These are phyloP conservation scores for Pholis gunnellus DNA, from an alignment of 2,113 vertebrate genomes.

Conservation along the genomic window DNA sequence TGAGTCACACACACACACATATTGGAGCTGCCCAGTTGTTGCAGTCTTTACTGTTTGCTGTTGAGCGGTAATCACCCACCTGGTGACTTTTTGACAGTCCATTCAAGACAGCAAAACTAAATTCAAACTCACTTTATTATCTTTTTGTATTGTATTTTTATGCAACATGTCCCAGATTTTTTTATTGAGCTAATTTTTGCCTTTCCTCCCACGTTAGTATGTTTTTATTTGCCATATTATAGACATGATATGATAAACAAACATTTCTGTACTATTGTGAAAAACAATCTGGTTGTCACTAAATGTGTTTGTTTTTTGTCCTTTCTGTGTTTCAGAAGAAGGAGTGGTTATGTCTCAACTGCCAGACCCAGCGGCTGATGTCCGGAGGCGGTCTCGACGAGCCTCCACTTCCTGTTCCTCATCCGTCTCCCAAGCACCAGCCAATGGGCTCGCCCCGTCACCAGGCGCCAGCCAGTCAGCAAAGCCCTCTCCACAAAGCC, in stretches of 20 bases:
- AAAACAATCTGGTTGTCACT: background rate
- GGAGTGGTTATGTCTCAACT: constrained; percentile 99
- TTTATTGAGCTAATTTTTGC: background rate
- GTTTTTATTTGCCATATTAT: background rate
- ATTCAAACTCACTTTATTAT: background rate
- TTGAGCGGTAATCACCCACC: background rate
- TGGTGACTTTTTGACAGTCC: background rate
- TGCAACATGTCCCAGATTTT: too few species aligned
- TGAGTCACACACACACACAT: background rate
- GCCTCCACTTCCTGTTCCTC: constrained; percentile 83
- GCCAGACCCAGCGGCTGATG: constrained; percentile 96
- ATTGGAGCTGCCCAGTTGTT: background rate
- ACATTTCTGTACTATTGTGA: background rate
- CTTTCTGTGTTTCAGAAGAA: constrained; percentile 90
- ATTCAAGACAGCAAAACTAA: background rate
- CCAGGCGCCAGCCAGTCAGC: constrained; percentile 77
- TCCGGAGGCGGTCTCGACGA: constrained; percentile 91
- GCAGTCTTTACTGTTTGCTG: background rate
- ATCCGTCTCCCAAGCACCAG: constrained; percentile 87
- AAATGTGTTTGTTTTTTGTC: background rate
- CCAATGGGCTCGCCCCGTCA: constrained; percentile 85
- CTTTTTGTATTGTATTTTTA: background rate
- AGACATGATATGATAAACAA: background rate
- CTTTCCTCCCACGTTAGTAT: background rate
- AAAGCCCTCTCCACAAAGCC: constrained; percentile 78